These are phyloP conservation scores for Kryptopterus vitreolus DNA, from an alignment of 2,797 vertebrate genomes.

Conservation along the genomic window DNA sequence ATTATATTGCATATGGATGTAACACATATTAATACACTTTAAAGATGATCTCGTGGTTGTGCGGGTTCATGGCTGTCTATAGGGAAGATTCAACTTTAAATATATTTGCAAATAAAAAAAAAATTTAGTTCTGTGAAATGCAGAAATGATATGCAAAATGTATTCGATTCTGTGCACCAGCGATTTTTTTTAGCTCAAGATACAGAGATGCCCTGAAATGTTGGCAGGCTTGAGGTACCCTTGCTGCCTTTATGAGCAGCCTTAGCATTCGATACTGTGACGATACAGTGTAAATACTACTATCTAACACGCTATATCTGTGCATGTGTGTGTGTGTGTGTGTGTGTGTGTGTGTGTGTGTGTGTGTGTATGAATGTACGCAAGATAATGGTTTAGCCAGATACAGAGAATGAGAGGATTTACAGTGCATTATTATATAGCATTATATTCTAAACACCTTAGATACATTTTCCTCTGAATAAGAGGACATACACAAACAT, in stretches of 20 bases:
- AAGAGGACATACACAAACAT: background rate
- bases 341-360: background rate
- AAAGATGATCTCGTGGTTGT: background rate
- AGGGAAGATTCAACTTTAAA: background rate
- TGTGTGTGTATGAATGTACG: too few species aligned
- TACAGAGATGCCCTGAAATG: constrained; percentile 5
- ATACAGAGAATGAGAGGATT: too few species aligned
- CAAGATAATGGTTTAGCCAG: too few species aligned
- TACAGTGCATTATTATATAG: background rate
- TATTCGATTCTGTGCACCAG: background rate
- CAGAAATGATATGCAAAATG: constrained; percentile 11
- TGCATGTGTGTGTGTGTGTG: background rate
- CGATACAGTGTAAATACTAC: background rate
- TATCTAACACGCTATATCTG: background rate
- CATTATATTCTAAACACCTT: constrained; percentile 4
- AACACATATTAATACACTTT: background rate
- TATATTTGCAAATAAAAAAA: background rate
- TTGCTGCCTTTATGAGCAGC: constrained; percentile 26
- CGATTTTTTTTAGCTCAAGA: constrained; percentile 4
- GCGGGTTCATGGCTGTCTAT: background rate
- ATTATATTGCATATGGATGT: background rate
- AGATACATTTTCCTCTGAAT: background rate
- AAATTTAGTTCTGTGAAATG: background rate
- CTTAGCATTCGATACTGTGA: constrained; percentile 16
- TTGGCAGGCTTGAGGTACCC: constrained; percentile 40